Percentiles rank a stretch among this genome's conserved stretches.
Conservation (phyloP, 2,888 invertebrate genomes). For the Nesidiocoris tenuis region DNA sequence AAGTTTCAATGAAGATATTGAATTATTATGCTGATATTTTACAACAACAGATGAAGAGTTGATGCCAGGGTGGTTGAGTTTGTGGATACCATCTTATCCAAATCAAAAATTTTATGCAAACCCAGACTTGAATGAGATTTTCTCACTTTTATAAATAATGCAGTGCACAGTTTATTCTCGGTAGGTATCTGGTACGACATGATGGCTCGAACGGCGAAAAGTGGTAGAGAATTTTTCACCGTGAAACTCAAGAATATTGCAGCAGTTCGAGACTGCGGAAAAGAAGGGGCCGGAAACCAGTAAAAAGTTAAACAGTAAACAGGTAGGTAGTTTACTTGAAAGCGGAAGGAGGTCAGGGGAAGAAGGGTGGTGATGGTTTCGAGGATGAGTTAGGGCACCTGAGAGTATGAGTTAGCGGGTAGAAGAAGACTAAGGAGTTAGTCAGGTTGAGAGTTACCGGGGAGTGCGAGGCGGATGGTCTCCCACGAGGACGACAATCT, state of each 20-base stretch:
- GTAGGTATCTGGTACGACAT: too few species aligned
- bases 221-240: slow-evolving; percentile 27
- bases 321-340: slow-evolving; percentile 38
- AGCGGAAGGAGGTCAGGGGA: not conserved
- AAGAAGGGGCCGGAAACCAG: slow-evolving; percentile 1
- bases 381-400: not conserved
- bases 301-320: slow-evolving; percentile 41
- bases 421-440: slow-evolving; percentile 2
- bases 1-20: too few species aligned
- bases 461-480: not conserved
- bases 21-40: too few species aligned
- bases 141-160: too few species aligned
- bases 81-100: not conserved
- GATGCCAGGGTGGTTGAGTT: too few species aligned
- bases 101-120: not conserved
- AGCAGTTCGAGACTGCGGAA: not conserved
- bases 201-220: not conserved
- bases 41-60: too few species aligned
- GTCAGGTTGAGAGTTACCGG: not conserved
- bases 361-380: not conserved
- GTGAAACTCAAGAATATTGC: slow-evolving; percentile 6
- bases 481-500: slow-evolving; percentile 44
- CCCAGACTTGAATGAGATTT: too few species aligned
- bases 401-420: slow-evolving; percentile 5
- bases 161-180: too few species aligned